Conservation (phyloP, 2,888 invertebrate genomes). For the Eupithecia vulgata region DNA sequence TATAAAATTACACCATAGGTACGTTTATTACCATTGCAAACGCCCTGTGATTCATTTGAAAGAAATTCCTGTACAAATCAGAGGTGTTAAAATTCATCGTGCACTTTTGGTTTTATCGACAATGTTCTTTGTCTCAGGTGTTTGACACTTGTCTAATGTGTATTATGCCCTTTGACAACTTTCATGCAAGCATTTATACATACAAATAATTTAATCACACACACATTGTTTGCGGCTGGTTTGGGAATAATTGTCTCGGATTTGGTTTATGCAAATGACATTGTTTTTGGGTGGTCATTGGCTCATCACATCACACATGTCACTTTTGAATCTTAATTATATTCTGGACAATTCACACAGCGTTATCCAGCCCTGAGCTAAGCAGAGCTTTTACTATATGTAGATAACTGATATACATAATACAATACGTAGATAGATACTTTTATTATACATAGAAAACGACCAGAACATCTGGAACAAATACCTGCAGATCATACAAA, state of each 20-base stretch:
- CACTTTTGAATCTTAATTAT: background rate
- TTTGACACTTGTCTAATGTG: slow-evolving; percentile 52
- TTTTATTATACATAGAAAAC: too few species aligned
- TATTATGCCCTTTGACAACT: slow-evolving; percentile 16
- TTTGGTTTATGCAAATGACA: background rate
- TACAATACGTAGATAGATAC: too few species aligned
- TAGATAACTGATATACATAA: too few species aligned
- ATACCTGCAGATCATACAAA: too few species aligned
- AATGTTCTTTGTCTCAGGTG: slow-evolving; percentile 70
- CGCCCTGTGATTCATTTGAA: slow-evolving; percentile 40
- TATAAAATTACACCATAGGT: background rate
- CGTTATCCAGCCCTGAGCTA: too few species aligned
- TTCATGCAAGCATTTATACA: slow-evolving; percentile 9
- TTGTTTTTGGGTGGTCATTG: slow-evolving; percentile 2
- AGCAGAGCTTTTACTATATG: too few species aligned
- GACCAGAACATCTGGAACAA: too few species aligned
- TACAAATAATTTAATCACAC: background rate
- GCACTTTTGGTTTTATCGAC: slow-evolving; percentile 67
- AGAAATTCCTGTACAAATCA: slow-evolving; percentile 45
- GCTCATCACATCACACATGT: background rate
- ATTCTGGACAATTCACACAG: too few species aligned
- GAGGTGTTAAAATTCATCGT: slow-evolving; percentile 71
- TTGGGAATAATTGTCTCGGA: background rate
- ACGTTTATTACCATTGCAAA: slow-evolving; percentile 36
- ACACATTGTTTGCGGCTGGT: background rate